Conservation (phyloP, 2,888 invertebrate species). For the Ophioninae sp. region DNA sequence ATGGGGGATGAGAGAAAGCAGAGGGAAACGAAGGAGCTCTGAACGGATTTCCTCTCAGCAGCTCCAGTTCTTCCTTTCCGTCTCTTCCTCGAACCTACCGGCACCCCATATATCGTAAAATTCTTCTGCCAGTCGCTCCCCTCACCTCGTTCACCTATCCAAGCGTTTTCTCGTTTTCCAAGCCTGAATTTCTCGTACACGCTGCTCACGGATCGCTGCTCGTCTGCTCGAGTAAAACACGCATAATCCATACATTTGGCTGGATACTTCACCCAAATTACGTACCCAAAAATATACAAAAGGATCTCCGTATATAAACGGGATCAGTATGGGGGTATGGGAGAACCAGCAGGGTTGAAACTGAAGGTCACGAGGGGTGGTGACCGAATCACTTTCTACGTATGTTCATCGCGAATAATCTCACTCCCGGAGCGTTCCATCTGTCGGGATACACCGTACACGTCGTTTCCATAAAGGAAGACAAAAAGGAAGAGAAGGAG, state of each 20-base stretch:
- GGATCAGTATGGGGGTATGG: background rate
- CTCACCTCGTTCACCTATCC: conserved; percentile 2
- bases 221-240: conserved; percentile 4
- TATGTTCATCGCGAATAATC: background rate
- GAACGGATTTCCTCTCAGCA: conserved; percentile 37
- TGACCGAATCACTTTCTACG: background rate
- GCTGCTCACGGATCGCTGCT: background rate
- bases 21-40: conserved; percentile 1
- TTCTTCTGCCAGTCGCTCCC: conserved; percentile 28
- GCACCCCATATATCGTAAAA: conserved; percentile 48
- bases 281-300: background rate
- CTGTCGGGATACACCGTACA: background rate
- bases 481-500: background rate
- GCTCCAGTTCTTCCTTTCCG: conserved; percentile 17
- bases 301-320: background rate
- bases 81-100: conserved; percentile 26
- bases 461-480: background rate
- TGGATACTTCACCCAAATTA: background rate
- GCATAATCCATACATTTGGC: conserved; percentile 8
- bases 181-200: conserved; percentile 18
- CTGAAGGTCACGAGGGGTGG: background rate
- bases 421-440: background rate
- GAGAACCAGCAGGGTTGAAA: background rate
- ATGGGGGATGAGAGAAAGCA: conserved; percentile 1
- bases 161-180: background rate